Percentiles rank a stretch among this genome's conserved stretches.
These are phyloP conservation scores for Anguilla pacifica DNA, from an alignment of 2,797 vertebrate species.

Conservation along the genomic window DNA sequence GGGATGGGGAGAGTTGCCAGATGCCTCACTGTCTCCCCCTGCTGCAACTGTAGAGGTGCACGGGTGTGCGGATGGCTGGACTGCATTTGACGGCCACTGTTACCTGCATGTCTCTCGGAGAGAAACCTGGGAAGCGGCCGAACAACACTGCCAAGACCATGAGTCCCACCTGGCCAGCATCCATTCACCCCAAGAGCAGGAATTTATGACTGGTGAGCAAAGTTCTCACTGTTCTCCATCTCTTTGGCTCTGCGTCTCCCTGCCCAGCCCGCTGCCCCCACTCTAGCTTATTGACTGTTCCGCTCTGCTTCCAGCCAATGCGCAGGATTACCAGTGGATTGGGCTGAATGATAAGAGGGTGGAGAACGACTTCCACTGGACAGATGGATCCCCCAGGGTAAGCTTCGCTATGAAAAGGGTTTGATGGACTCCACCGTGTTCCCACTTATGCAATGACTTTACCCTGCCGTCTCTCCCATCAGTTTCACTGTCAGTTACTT, in stretches of 20 bases:
- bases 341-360: conserved; percentile 90
- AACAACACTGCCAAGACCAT: conserved; percentile 79
- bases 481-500: background rate
- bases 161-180: conserved; percentile 90
- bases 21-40: conserved; percentile 31
- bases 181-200: conserved; percentile 87
- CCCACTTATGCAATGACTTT: background rate
- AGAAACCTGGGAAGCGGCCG: conserved; percentile 81
- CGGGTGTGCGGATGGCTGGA: conserved; percentile 86
- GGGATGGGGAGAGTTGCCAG: background rate
- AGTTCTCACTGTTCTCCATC: background rate
- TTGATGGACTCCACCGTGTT: background rate
- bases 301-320: conserved; percentile 67
- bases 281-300: background rate
- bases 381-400: conserved; percentile 85
- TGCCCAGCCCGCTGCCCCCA: background rate
- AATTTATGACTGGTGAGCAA: conserved; percentile 89
- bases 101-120: conserved; percentile 81
- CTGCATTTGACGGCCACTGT: conserved; percentile 91
- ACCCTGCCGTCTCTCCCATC: background rate
- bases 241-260: background rate
- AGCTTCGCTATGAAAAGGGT: conserved; percentile 45
- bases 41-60: conserved; percentile 77
- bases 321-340: conserved; percentile 92
- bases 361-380: conserved; percentile 91